A percentile compares a stretch with the other conserved stretches of the same genome.
Evolutionary conservation across 2,113 vertebrate genomes (phyloP).

Genomic region (Genyomyrus donnyi): DNA sequence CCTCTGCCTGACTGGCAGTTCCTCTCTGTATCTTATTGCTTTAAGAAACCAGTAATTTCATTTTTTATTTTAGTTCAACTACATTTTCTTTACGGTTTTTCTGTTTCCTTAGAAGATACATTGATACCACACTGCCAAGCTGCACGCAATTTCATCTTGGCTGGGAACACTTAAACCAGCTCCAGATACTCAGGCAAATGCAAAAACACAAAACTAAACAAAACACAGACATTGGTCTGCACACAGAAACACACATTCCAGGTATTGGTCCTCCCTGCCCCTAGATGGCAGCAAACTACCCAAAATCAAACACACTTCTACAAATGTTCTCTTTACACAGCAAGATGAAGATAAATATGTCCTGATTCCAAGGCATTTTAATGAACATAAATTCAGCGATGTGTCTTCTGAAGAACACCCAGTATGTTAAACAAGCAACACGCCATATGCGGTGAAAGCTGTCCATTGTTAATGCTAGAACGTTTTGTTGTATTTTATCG

Average conservation of each 20-base stretch:
- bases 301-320: neutral
- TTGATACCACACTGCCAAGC: neutral
- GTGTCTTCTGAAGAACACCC: neutral
- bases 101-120: conserved; percentile 2
- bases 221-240: neutral
- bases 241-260: neutral
- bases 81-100: conserved; percentile 4
- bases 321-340: neutral
- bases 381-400: neutral
- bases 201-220: conserved; percentile 7
- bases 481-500: neutral
- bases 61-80: neutral
- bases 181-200: neutral
- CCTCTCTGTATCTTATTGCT: neutral
- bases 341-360: neutral
- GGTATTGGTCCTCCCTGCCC: neutral
- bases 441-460: neutral
- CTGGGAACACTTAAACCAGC: conserved; percentile 4
- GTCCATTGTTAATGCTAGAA: neutral
- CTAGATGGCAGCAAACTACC: neutral
- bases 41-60: neutral
- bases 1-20: neutral
- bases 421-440: neutral
- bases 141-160: neutral
- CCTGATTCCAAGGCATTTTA: neutral